phyloP scores from a whole-genome alignment of 2,113 vertebrate species.

The Lycaon pictus region DNA sequence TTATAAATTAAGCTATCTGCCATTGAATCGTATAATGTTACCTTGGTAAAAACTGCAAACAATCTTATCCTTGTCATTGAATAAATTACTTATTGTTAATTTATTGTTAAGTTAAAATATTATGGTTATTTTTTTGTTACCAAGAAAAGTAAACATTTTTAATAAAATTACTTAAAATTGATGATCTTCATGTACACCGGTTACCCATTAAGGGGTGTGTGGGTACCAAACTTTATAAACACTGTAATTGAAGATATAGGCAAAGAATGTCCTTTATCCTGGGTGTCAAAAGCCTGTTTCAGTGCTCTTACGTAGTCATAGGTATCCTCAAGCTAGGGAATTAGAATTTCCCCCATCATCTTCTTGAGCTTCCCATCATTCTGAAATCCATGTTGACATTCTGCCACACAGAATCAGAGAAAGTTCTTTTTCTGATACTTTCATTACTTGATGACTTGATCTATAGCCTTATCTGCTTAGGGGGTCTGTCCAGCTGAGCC shows the following conservation, averaged over 20 bases:
- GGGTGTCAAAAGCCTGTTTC: background rate
- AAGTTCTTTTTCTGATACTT: slow-evolving; percentile 41
- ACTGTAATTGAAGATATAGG: background rate
- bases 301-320: background rate
- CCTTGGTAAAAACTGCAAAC: slow-evolving; percentile 15
- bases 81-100: slow-evolving; percentile 33
- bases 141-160: slow-evolving; percentile 2
- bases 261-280: background rate
- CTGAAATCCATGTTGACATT: background rate
- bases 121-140: background rate
- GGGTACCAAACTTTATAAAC: background rate
- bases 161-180: background rate
- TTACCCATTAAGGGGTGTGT: background rate
- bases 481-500: background rate
- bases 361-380: background rate
- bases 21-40: background rate
- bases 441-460: slow-evolving; percentile 32
- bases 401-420: background rate
- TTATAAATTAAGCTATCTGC: slow-evolving; percentile 23
- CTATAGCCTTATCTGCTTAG: background rate
- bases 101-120: slow-evolving; percentile 28
- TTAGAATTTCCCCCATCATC: background rate
- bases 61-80: slow-evolving; percentile 17
- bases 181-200: background rate
- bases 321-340: background rate